These are phyloP conservation scores for Eupithecia subumbrata DNA, from an alignment of 2,888 invertebrate genomes.

Conservation along the genomic window DNA sequence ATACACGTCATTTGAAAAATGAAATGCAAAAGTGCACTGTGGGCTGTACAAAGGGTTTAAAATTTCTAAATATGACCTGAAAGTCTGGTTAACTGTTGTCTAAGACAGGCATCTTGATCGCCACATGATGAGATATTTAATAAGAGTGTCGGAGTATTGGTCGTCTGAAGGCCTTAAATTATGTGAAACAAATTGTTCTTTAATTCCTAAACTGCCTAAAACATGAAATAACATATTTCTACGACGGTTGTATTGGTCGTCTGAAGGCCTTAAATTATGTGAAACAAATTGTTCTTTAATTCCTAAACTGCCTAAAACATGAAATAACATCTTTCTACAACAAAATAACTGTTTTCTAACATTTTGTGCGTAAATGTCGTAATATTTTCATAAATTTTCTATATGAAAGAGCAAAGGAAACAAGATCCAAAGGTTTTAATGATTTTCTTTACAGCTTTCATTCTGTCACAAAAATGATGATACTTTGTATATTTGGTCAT, in stretches of 20 bases:
- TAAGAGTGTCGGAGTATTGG: neutral
- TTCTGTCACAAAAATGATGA: neutral
- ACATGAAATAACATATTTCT: slow-evolving; percentile 13
- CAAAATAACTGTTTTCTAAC: neutral
- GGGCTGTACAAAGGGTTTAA: slow-evolving; percentile 4
- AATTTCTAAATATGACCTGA: neutral
- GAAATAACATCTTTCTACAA: slow-evolving; percentile 10
- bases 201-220: slow-evolving; percentile 17
- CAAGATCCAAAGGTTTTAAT: neutral
- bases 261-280: neutral
- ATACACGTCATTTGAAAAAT: neutral
- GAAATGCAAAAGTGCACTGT: neutral
- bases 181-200: neutral
- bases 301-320: slow-evolving; percentile 21
- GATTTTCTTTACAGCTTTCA: neutral
- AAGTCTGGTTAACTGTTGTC: neutral
- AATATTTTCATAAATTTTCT: neutral
- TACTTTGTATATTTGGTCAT: slow-evolving; percentile 17
- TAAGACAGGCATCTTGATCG: neutral
- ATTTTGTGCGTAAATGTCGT: neutral
- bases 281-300: neutral
- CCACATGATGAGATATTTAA: slow-evolving; percentile 11
- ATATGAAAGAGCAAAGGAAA: neutral
- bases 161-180: neutral
- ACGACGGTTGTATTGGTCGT: no score